Percentiles rank a stretch among this genome's conserved stretches.
Evolutionary conservation across 2,888 invertebrate genomes (phyloP).

Genomic region (Hirtodrosophila trivittata): DNA sequence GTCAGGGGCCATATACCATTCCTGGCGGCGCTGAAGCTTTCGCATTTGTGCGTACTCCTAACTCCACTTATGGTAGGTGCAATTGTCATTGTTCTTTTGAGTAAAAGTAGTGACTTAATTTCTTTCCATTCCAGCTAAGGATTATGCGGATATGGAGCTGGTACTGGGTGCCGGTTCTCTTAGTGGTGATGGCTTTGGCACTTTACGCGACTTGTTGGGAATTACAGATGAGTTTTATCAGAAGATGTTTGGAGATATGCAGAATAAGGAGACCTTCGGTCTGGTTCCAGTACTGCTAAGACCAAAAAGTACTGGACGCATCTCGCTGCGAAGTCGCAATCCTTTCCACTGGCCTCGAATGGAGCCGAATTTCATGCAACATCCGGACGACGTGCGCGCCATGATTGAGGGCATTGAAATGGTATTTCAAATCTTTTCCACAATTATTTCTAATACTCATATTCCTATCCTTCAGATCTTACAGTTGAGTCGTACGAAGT

Average conservation of each 20-base stretch:
- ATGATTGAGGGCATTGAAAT: constrained; percentile 90
- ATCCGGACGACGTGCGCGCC: constrained; percentile 88
- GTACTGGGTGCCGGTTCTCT: constrained; percentile 91
- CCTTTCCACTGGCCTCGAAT: constrained; percentile 91
- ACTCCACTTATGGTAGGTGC: constrained; percentile 82
- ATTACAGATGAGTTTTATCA: constrained; percentile 84
- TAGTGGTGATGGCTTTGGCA: constrained; percentile 89
- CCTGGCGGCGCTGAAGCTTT: constrained; percentile 91
- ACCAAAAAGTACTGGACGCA: constrained; percentile 90
- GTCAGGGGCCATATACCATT: constrained; percentile 89
- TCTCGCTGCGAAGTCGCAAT: constrained; percentile 88
- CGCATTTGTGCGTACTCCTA: constrained; percentile 89
- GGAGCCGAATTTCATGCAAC: constrained; percentile 91
- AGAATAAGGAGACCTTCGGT: constrained; percentile 86
- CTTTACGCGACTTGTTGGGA: constrained; percentile 87
- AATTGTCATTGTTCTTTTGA: not conserved
- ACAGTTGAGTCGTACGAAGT: constrained; percentile 85
- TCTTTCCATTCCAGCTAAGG: constrained; percentile 62
- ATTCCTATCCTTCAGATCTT: constrained; percentile 84
- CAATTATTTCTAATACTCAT: no score
- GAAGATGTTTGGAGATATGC: constrained; percentile 81
- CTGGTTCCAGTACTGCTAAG: constrained; percentile 90
- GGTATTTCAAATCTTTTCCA: constrained; percentile 85
- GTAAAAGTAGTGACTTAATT: not conserved
- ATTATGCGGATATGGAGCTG: constrained; percentile 91